Base-by-base conservation (phyloP, 2,113 vertebrate genomes). In the Ranitomeya imitator region DNA sequence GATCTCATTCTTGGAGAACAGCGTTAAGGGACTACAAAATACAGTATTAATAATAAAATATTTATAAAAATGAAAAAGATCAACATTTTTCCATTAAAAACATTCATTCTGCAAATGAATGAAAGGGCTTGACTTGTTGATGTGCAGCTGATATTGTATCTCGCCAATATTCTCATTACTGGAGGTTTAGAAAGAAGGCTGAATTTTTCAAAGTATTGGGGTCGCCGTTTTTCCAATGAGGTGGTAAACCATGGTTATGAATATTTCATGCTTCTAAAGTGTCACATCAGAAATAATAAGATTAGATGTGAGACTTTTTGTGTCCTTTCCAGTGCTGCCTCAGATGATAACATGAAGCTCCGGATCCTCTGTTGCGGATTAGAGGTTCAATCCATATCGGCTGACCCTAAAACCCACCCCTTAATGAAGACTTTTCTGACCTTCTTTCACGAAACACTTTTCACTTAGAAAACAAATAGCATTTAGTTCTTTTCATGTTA, bases 201-300 rank as follows among this genome's bases (percentile, higher is more conserved):
- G 45, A 65, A 61, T 76, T 86, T 78, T 77, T 86, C 31, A n/a
- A 18, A n/a, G 57, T 18, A 77, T 79, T 26, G 55, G 21, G 21
- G 54, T 6, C 11, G 4, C 73, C 12, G 52, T 52, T 85, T 86
- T 86, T 79, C 26, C 45, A 51, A 51, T 23, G 31, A 67, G 37
- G 67, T 57, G 26, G 21, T n/a, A 23, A 78, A 86, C 21, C 23
- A 54, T 79, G 85, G 85, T 79, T 67, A 79, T 86, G 59, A 79
- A 86, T 86, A 79, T 86, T 86, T 86, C 74, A 86, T 86, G 76
- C 1, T 79, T 65, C 61, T 86, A 78, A 86, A 79, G 60, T 65
- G 85, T 86, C 85, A 79, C 31, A 79, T 86, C 74, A 79, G 59
- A 65, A 86, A 79, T 79, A 86, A 86, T 86, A 65, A 63, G 85